A percentile compares a stretch with the other conserved stretches of the same genome.
These are phyloP conservation scores for Macrotis lagotis DNA, from an alignment of 2,113 vertebrate genomes.

Conservation along the genomic window DNA sequence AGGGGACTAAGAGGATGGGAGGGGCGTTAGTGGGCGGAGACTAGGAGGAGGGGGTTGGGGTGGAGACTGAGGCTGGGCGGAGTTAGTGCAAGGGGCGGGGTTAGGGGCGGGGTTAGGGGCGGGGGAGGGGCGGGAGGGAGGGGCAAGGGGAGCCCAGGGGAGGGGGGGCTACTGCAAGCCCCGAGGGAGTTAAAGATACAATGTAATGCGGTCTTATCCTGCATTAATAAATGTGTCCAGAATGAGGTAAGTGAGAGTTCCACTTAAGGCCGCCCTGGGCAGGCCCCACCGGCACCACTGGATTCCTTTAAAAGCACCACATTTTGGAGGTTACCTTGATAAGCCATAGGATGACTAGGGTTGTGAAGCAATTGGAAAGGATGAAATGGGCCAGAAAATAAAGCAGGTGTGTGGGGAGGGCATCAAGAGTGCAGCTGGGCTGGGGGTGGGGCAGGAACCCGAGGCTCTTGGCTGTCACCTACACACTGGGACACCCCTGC, in stretches of 20 bases:
- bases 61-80: not conserved
- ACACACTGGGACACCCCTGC: not conserved
- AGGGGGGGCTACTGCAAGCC: not conserved
- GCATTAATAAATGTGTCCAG: not conserved
- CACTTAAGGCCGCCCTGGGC: not conserved
- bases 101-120: not conserved
- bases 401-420: not conserved
- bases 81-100: not conserved
- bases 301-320: not conserved
- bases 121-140: no score
- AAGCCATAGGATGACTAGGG: not conserved
- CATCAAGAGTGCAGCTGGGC: not conserved
- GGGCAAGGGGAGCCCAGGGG: not conserved
- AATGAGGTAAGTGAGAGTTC: not conserved
- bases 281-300: not conserved
- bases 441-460: not conserved
- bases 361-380: not conserved
- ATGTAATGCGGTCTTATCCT: not conserved
- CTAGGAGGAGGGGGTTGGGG: not conserved
- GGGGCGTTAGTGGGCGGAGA: no score
- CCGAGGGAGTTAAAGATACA: not conserved
- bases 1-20: no score
- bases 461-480: not conserved
- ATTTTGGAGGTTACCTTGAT: not conserved
- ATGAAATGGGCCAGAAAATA: not conserved